Evolutionary conservation across 30 jellyfish, hydroid and myxozoan species (phyloP), one percentile per base, ranked within the genome.

Genomic region (Cassiopea xamachana): DNA sequence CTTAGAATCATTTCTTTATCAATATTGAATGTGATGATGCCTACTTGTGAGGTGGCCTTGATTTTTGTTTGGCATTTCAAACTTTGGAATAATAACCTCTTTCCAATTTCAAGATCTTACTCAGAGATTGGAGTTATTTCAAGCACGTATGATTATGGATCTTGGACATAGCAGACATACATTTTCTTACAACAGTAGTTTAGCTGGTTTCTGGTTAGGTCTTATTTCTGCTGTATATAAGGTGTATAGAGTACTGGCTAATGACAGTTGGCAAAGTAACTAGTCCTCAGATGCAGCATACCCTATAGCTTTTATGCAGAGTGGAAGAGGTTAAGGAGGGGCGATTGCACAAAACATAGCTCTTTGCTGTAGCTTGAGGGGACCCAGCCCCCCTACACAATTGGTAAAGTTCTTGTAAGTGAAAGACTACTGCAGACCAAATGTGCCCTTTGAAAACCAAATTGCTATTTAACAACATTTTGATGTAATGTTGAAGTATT

Each of bases 241-340:
- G 74, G 74, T 64, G 74, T 27, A 5, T 64, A 17, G 74, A 64
- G 74, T 64, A 64, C 74, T 64, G 15, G 15, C 39, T 64, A 5
- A 64, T 64, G 27, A 9, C 43, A 64, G 43, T 64, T 4, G 43
- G 43, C 64, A 64, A 64, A 17, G 74, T 9, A 16, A 64, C 74
- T 64, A 64, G 19, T 64, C 74, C 15, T 64, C 74, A 64, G 84
- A 68, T 6, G 84, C 60, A 47, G 89, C 89, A 80, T 13, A 80
- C 77, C 89, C 89, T 80, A 55, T 1, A 60, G 75, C 69, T 68
- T 13, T 64, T 64, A 5, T 64, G 1, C 74, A 64, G 2, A 27
- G 43, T 64, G 15, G 74, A 5, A 64, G 43, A 64, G 74, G 43
- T 64, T 16, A 2, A 64, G 74, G 15, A 64, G 74, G 15, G 74